Evolutionary conservation across 2,888 invertebrate species (phyloP).

Genomic region (Quadriops clusia): DNA sequence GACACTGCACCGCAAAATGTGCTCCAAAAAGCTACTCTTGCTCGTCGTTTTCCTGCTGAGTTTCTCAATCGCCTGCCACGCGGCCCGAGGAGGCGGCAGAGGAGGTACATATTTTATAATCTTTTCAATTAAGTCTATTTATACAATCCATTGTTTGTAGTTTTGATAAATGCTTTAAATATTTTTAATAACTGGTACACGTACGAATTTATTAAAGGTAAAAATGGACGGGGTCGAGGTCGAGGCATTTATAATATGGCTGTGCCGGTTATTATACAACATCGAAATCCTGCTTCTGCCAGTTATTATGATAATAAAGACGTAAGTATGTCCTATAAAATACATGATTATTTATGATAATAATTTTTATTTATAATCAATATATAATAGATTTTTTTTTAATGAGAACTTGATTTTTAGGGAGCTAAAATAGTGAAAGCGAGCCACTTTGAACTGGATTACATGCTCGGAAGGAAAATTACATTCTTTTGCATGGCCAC

Average conservation of each 20-base stretch:
- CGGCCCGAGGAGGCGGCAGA: conserved; percentile 15
- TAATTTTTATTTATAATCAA: conserved; percentile 5
- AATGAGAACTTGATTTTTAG: no score
- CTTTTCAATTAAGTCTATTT: no score
- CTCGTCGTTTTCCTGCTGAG: no score
- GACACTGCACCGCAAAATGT: no score
- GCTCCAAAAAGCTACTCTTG: no score
- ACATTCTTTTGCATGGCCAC: conserved; percentile 63
- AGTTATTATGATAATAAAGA: conserved; percentile 54
- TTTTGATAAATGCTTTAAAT: conserved; percentile 3
- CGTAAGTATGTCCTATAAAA: conserved; percentile 35
- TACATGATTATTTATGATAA: conserved; percentile 2
- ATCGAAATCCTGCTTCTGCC: conserved; percentile 44
- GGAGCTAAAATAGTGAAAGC: conserved; percentile 58
- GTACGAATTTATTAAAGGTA: conserved; percentile 10
- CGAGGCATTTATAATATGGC: conserved; percentile 40
- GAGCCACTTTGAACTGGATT: conserved; percentile 61
- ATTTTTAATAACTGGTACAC: neutral
- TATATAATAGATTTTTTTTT: no score
- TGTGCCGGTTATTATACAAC: conserved; percentile 45
- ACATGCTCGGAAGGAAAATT: conserved; percentile 63
- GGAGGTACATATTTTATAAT: conserved; percentile 9
- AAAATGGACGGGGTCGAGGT: conserved; percentile 28
- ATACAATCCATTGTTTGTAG: no score
- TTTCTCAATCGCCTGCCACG: neutral